Conservation (phyloP, 2,888 invertebrate species). For the Yponomeuta plumbellus region DNA sequence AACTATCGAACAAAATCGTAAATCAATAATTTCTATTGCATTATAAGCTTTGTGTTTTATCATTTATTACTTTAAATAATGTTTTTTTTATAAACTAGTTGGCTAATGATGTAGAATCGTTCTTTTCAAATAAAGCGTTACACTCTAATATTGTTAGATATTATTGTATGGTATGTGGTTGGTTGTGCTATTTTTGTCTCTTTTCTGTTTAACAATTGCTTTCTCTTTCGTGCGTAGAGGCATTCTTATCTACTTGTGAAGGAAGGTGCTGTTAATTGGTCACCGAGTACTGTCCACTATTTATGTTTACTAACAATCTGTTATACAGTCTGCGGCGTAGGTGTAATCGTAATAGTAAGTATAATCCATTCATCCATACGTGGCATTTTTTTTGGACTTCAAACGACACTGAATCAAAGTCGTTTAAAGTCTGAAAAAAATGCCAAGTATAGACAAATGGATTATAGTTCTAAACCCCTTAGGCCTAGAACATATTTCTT, state of each 20-base stretch:
- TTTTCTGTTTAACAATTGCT: slow-evolving; percentile 24
- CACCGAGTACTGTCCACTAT: not conserved
- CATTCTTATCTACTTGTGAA: slow-evolving; percentile 42
- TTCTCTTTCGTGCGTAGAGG: slow-evolving; percentile 14
- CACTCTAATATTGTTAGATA: slow-evolving; percentile 60
- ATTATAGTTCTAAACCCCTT: too few species aligned
- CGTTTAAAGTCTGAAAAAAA: too few species aligned
- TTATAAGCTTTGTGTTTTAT: slow-evolving; percentile 4
- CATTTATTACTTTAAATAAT: slow-evolving; percentile 31
- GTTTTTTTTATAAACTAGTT: slow-evolving; percentile 57
- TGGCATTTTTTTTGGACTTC: too few species aligned
- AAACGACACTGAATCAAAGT: too few species aligned
- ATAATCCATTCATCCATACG: too few species aligned
- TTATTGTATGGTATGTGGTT: slow-evolving; percentile 60
- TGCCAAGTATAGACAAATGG: too few species aligned
- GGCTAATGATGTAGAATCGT: slow-evolving; percentile 60
- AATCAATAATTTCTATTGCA: not conserved
- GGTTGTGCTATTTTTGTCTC: slow-evolving; percentile 63
- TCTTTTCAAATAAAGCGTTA: slow-evolving; percentile 61
- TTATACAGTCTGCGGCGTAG: not conserved
- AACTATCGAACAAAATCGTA: not conserved
- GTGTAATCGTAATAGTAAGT: too few species aligned
- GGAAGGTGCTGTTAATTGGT: slow-evolving; percentile 38
- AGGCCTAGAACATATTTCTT: too few species aligned
- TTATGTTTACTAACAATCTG: slow-evolving; percentile 26